Evolutionary conservation across 2,888 invertebrate species (phyloP), one percentile per base, ranked within the genome.

Genomic region (Hofmannophila pseudospretella): DNA sequence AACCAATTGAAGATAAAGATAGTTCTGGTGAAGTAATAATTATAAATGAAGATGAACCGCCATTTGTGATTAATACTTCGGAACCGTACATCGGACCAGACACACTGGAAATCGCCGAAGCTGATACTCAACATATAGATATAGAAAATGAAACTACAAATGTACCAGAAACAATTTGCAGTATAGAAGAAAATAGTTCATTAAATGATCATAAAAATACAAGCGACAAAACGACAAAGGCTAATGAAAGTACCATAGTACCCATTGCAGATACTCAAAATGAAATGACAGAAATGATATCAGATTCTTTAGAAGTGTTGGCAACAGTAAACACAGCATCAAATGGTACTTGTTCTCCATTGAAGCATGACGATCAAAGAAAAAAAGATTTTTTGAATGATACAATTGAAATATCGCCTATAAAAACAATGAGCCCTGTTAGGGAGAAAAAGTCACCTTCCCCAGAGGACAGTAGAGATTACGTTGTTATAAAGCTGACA

Each of bases 391-490:
- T 91, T 40, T 58, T 90, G 9, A 85, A 88, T 50, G 82, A 84
- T 43, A 90, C 90, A 5, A 47, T 85, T 10, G 88, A 90, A 59
- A 90, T 91, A 63, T 91, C 90, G 1, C 91, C 90, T 0, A 90
- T 90, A 40, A 86, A 85, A 63, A 67, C 60, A 2, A 57, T 77
- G 54, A 82, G 82, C 39, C 84, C 86, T 1, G 59, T 77, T 16
- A 59, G 56, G 40, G 67, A 68, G 4, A 63, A 75, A 29, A 69
- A 64, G 27, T 66, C 73, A 7, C 70, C 71, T 5, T 63, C 75
- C 1, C 76, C 75, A 1, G 81, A 82, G 36, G 73, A 65, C 2
- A 78, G 68, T 32, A 64, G 49, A 39, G 84, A 84, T 46, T 82
- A 65, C 49, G 70, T 84, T 7, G 67, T 82, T 0, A 77, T 86